phyloP scores from a whole-genome alignment of 2,113 vertebrate species.

The Heterotis niloticus region DNA sequence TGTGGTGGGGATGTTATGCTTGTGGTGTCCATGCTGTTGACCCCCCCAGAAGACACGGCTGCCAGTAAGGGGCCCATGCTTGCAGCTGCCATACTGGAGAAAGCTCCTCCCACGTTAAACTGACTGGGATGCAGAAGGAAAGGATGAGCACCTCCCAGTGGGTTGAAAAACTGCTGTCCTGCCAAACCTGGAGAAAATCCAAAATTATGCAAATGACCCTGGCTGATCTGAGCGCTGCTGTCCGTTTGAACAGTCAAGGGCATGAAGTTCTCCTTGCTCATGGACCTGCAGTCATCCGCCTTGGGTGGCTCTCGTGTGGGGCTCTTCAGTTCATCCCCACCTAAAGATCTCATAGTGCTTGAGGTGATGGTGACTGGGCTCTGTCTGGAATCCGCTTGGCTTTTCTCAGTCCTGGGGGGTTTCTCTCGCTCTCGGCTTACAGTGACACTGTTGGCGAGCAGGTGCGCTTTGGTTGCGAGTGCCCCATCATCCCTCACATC shows the following conservation, averaged over 20 bases:
- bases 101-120: conserved; percentile 73
- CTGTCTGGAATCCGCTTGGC: conserved; percentile 58
- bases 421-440: conserved; percentile 50
- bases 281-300: conserved; percentile 56
- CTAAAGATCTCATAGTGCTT: conserved; percentile 47
- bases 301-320: conserved; percentile 59
- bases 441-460: conserved; percentile 39
- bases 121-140: conserved; percentile 67
- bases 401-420: conserved; percentile 48
- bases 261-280: conserved; percentile 63
- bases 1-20: conserved; percentile 60
- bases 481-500: conserved; percentile 54
- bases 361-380: conserved; percentile 59
- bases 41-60: conserved; percentile 66
- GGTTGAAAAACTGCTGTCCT: conserved; percentile 69
- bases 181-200: conserved; percentile 64
- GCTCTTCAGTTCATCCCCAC: conserved; percentile 62
- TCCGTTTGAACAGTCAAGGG: conserved; percentile 63
- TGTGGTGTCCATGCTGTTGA: conserved; percentile 64
- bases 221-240: conserved; percentile 57
- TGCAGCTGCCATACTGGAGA: conserved; percentile 68
- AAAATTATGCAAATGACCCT: conserved; percentile 58
- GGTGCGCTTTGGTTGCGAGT: conserved; percentile 46
- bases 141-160: conserved; percentile 59
- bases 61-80: conserved; percentile 60